Evolutionary conservation across 2,888 invertebrate species (phyloP), one percentile per base, ranked within the genome.

Genomic region (Heliconius hortense): DNA sequence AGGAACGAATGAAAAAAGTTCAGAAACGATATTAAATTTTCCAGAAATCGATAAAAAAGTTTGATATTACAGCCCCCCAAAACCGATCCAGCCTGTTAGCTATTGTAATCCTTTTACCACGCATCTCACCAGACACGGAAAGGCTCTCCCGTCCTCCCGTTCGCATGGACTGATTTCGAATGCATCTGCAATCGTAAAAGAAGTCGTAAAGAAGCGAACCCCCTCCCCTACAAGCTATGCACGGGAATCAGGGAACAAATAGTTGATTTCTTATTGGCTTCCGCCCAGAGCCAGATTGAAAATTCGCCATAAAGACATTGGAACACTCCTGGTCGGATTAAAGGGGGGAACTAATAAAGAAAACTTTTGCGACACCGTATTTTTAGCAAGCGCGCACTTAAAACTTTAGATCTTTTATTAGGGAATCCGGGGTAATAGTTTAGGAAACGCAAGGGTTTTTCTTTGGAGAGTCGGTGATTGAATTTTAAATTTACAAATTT

Each of bases 171-270:
- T 93, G 93, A 94, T 94, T 93, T 88, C 88, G 89, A 93, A 94
- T 94, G 94, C 93, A 94, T 92, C 93, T 93, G 89, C 90, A 93
- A 92, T 93, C 93, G 93, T 94, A 94, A 94, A 94, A 93, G 90
- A 88, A 92, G 92, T 92, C 94, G 93, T 94, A 94, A 94, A 94
- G 93, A 90, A 92, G 84, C 90, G 89, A 88, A 84, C 87, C 87
- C 91, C 92, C 93, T 87, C 91, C 92, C 93, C 89, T 89, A 89
- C 85, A 89, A 88, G 89, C 88, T 90, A 90, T 92, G 93, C 93
- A 91, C 90, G 89, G 84, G 90, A 90, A 91, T 91, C 92, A 91
- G 88, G 88, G 90, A 89, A 90, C 91, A 91, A 94, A 93, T 92
- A 91, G 91, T 93, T 93, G 93, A 93, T 93, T 94, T 92, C 92